Evolutionary conservation across 2,888 invertebrate species (phyloP).

Genomic region (Acholoe squamosa): DNA sequence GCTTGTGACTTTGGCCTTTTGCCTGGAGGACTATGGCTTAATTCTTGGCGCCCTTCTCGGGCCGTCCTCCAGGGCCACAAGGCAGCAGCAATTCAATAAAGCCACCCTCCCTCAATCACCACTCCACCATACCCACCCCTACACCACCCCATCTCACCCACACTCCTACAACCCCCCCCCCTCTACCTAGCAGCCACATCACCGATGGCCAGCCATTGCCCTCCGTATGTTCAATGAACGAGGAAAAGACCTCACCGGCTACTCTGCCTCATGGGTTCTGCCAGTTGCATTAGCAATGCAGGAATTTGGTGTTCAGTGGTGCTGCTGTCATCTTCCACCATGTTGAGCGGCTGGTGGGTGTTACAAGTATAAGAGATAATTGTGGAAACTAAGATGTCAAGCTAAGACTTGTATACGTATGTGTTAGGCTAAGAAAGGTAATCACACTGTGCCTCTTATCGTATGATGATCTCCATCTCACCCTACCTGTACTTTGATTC

Average conservation of each 20-base stretch:
- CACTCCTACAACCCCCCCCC: not conserved
- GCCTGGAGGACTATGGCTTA: not conserved
- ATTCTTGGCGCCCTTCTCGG: not conserved
- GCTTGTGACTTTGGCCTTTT: not conserved
- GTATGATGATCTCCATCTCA: too few relatives aligned
- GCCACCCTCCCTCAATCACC: not conserved
- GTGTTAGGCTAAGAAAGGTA: too few relatives aligned
- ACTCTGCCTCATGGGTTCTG: not conserved
- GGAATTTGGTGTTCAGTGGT: not conserved
- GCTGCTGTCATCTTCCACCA: not conserved
- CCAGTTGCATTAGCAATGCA: not conserved
- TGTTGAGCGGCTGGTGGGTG: not conserved
- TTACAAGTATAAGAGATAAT: not conserved
- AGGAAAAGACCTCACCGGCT: conserved; percentile 1
- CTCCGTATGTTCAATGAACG: not conserved
- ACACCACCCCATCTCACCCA: too few relatives aligned
- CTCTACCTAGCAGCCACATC: not conserved
- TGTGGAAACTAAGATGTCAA: too few relatives aligned
- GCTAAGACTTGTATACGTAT: too few relatives aligned
- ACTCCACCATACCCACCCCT: too few relatives aligned
- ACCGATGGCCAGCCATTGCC: not conserved
- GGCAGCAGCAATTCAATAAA: conserved; percentile 22
- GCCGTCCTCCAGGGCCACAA: not conserved
- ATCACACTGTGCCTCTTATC: too few relatives aligned
- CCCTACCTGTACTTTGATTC: too few relatives aligned